Evolutionary conservation across 2,113 vertebrate genomes (phyloP).

Genomic region (Monopterus albus): DNA sequence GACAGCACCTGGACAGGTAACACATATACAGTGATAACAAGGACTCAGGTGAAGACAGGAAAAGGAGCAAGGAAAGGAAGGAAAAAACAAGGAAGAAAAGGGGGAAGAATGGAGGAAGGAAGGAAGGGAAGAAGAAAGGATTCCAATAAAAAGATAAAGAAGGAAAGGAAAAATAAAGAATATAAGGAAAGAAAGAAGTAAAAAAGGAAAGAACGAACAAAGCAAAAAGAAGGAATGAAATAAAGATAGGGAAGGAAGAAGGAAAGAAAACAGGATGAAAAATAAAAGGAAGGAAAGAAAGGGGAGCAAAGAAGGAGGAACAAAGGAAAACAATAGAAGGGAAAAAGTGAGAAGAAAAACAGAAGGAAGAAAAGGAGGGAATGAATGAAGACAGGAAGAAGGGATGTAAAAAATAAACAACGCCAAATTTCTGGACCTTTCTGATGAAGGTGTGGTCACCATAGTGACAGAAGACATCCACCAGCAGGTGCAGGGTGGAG

Average conservation of each 20-base stretch:
- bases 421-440: constrained; percentile 46
- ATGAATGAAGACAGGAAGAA: not conserved
- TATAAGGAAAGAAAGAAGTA: too few species aligned
- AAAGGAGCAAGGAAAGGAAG: not conserved
- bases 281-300: too few species aligned
- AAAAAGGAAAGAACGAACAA: not conserved
- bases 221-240: not conserved
- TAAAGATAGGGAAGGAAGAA: not conserved
- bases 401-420: too few species aligned
- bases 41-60: not conserved
- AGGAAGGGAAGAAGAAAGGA: not conserved
- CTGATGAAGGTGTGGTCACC: constrained; percentile 41
- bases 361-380: too few species aligned
- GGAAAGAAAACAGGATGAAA: too few species aligned
- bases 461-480: constrained; percentile 58
- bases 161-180: too few species aligned
- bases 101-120: too few species aligned
- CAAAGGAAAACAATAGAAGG: too few species aligned
- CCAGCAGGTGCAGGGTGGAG: constrained; percentile 64
- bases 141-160: too few species aligned
- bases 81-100: too few species aligned
- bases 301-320: too few species aligned
- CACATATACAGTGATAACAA: not conserved
- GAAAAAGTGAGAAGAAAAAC: too few species aligned
- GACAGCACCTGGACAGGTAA: constrained; percentile 81